phyloP scores from a whole-genome alignment of 1,140 invertebrate genomes.

The Olivierus martensii region DNA sequence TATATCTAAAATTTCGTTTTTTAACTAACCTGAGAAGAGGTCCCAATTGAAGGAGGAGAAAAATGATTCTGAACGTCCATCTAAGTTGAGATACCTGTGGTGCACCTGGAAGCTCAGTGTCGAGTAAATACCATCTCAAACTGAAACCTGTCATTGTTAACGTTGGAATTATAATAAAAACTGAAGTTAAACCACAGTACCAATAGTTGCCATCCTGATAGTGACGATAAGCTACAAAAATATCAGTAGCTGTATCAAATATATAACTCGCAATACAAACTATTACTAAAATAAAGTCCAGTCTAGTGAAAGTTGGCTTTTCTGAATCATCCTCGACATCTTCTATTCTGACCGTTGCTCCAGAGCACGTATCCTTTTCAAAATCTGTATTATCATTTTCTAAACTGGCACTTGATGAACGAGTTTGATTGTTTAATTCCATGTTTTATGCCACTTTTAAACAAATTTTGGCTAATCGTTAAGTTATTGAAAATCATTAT shows the following conservation, averaged over 20 bases:
- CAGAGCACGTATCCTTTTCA: too few species aligned
- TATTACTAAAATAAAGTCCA: conserved; percentile 19
- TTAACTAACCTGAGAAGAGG: conserved; percentile 16
- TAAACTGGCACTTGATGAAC: too few species aligned
- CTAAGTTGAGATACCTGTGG: conserved; percentile 7
- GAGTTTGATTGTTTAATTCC: too few species aligned
- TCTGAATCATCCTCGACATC: not conserved
- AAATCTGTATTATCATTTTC: too few species aligned
- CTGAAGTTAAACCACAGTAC: conserved; percentile 24
- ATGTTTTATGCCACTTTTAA: too few species aligned
- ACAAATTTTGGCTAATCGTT: too few species aligned
- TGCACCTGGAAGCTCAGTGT: conserved; percentile 13
- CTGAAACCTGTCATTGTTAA: conserved; percentile 26
- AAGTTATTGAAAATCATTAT: too few species aligned
- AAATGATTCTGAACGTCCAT: conserved; percentile 19
- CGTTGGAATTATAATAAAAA: conserved; percentile 24
- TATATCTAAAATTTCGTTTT: too few species aligned
- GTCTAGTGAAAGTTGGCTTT: conserved; percentile 15
- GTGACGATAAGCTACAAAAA: conserved; percentile 19
- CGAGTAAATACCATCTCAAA: conserved; percentile 23
- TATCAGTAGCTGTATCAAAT: conserved; percentile 21
- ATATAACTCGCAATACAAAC: conserved; percentile 20
- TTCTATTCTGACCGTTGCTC: too few species aligned
- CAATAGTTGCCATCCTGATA: conserved; percentile 18
- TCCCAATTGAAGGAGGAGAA: conserved; percentile 20